These are phyloP conservation scores for Connochaetes taurinus DNA, from an alignment of 2,113 vertebrate species.

Conservation along the genomic window DNA sequence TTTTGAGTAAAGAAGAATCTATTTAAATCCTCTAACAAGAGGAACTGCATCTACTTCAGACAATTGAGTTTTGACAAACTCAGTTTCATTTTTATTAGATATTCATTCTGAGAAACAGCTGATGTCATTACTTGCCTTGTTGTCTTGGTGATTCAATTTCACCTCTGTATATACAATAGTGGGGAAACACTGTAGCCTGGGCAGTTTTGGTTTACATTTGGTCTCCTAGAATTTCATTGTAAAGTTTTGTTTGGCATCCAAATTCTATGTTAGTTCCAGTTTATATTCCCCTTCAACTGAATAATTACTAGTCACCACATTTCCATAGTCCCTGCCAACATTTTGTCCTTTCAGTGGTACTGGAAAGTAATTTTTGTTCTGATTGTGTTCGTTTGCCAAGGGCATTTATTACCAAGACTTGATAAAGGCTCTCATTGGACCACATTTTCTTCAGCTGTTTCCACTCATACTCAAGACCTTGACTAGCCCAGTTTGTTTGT, in stretches of 20 bases:
- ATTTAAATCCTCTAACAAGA: constrained; percentile 10
- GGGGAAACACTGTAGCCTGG: not conserved
- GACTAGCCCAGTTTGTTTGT: not conserved
- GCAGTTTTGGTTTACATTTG: constrained; percentile 13
- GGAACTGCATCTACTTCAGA: not conserved
- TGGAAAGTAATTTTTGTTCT: constrained; percentile 42
- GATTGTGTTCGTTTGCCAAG: constrained; percentile 29
- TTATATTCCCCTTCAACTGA: constrained; percentile 24
- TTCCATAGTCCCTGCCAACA: constrained; percentile 48
- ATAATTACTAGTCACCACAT: constrained; percentile 48
- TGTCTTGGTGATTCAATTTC: not conserved
- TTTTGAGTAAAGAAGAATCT: not conserved
- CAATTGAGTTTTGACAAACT: not conserved
- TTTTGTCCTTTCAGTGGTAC: constrained; percentile 1
- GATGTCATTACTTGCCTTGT: not conserved
- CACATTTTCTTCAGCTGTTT: constrained; percentile 34
- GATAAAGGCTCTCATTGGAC: not conserved
- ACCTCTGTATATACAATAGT: not conserved
- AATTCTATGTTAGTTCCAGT: constrained; percentile 2
- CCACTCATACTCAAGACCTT: not conserved
- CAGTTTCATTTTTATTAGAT: not conserved
- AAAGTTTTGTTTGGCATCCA: constrained; percentile 55
- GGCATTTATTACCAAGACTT: constrained; percentile 15
- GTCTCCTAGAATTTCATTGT: constrained; percentile 49
- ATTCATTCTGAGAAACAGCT: constrained; percentile 7